phyloP scores from a whole-genome alignment of 2,888 invertebrate species.

The Rhingia rostrata region DNA sequence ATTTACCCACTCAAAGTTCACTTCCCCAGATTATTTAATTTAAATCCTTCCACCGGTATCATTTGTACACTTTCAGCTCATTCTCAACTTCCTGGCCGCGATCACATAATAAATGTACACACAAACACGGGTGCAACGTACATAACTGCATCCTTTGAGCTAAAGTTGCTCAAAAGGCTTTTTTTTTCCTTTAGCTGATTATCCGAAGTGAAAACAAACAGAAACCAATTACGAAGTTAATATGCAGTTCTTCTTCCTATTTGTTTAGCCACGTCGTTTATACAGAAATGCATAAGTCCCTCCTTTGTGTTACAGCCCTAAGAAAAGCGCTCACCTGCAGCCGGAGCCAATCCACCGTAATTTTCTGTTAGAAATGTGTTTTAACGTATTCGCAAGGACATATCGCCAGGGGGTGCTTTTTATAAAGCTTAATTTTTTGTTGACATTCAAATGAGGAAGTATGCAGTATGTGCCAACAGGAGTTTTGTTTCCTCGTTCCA shows the following conservation, averaged over 20 bases:
- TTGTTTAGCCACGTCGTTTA: constrained; percentile 13
- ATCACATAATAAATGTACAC: neutral
- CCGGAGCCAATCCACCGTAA: neutral
- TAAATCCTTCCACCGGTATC: too few species aligned
- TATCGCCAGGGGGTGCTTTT: neutral
- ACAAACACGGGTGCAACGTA: neutral
- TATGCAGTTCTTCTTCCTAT: constrained; percentile 40
- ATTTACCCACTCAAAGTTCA: too few species aligned
- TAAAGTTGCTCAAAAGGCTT: neutral
- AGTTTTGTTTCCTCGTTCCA: too few species aligned
- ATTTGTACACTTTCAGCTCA: too few species aligned
- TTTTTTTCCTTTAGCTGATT: constrained; percentile 45
- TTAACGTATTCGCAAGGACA: constrained; percentile 28
- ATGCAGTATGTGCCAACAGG: neutral
- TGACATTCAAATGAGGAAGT: neutral
- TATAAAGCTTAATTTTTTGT: constrained; percentile 12
- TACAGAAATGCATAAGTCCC: constrained; percentile 24
- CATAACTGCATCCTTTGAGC: neutral
- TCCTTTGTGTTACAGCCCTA: constrained; percentile 22
- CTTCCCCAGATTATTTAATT: too few species aligned
- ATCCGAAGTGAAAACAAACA: constrained; percentile 44
- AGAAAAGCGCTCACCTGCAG: constrained; percentile 3
- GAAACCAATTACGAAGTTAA: constrained; percentile 56
- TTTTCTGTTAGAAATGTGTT: neutral
- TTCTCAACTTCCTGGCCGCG: too few species aligned